A percentile compares a stretch with the other conserved stretches of the same genome.
These are phyloP conservation scores for Morpho deidamia DNA, from an alignment of 2,888 invertebrate genomes.

Conservation along the genomic window DNA sequence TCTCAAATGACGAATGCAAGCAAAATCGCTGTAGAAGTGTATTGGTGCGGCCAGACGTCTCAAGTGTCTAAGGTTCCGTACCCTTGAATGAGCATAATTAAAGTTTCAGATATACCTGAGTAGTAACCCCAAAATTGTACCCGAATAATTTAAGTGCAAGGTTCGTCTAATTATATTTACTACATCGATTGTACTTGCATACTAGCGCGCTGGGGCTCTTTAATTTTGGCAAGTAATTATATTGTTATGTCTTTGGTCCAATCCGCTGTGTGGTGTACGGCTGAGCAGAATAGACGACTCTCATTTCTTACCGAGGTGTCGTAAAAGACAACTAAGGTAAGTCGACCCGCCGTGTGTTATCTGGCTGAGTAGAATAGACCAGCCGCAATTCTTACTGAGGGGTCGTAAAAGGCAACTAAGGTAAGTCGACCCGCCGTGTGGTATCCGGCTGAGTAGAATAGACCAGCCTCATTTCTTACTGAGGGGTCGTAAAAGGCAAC, in stretches of 20 bases:
- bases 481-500: no score
- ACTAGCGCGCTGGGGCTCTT: background rate
- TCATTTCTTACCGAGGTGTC: no score
- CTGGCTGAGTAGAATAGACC: no score
- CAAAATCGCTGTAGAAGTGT: constrained; percentile 29
- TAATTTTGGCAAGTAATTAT: constrained; percentile 4
- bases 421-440: no score
- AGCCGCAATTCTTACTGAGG: no score
- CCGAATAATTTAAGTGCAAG: constrained; percentile 9
- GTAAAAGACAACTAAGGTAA: no score
- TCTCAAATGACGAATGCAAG: constrained; percentile 5
- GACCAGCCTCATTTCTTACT: no score
- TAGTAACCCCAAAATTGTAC: constrained; percentile 19
- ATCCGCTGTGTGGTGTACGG: no score
- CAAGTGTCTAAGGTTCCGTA: constrained; percentile 58
- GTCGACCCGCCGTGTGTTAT: no score
- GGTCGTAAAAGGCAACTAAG: no score
- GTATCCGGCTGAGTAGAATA: no score
- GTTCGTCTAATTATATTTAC: constrained; percentile 1
- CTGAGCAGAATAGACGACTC: no score
- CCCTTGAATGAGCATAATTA: constrained; percentile 48
- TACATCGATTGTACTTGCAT: constrained; percentile 7
- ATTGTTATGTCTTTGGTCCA: background rate
- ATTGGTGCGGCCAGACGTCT: constrained; percentile 60
- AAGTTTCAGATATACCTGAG: constrained; percentile 37